Evolutionary conservation across 2,888 invertebrate species (phyloP).

Genomic region (Eustalomyia histrio): DNA sequence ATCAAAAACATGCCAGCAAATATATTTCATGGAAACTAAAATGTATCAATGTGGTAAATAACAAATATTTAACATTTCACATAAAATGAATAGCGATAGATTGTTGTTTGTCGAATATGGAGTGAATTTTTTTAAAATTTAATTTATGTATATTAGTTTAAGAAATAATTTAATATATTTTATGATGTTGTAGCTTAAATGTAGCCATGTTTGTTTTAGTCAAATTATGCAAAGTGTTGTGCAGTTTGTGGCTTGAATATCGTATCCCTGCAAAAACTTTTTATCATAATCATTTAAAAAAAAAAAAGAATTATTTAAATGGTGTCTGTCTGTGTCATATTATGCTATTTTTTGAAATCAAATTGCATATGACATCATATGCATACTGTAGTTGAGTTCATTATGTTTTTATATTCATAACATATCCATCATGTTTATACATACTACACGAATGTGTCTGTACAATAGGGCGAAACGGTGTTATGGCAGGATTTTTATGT

Average conservation of each 20-base stretch:
- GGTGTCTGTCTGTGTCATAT: background rate
- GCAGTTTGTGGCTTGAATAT: background rate
- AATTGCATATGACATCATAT: constrained; percentile 34
- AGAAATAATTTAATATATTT: too few relatives aligned
- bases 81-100: too few relatives aligned
- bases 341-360: constrained; percentile 10
- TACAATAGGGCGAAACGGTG: constrained; percentile 29
- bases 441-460: constrained; percentile 30
- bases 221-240: too few relatives aligned
- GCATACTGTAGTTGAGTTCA: constrained; percentile 46
- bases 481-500: background rate
- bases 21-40: background rate
- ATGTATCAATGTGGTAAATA: too few relatives aligned
- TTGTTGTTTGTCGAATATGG: too few relatives aligned
- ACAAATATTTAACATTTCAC: too few relatives aligned
- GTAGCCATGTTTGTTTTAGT: too few relatives aligned
- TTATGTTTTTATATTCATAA: constrained; percentile 56
- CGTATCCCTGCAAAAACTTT: constrained; percentile 13
- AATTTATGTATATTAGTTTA: too few relatives aligned
- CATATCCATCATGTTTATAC: constrained; percentile 45
- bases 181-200: too few relatives aligned
- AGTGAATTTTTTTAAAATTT: too few relatives aligned
- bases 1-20: background rate
- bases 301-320: constrained; percentile 55
- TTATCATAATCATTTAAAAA: constrained; percentile 18